Base-by-base conservation (phyloP, 2,797 vertebrate species). In the Clarias pachynema region DNA sequence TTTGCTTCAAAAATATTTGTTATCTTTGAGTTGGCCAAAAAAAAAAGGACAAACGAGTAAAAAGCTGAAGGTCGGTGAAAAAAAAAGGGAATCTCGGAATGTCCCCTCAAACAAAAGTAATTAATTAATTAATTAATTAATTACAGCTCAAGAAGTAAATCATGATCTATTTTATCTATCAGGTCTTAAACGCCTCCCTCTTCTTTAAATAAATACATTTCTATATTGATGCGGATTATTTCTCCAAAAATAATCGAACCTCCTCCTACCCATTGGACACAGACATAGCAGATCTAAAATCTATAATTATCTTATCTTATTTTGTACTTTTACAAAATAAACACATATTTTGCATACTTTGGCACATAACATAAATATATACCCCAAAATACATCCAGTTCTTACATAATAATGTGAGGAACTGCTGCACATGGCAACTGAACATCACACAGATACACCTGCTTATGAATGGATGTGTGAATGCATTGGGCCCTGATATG, bases 251-350 rank as follows among this genome's bases (percentile, higher is more conserved):
- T 44, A 31, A 82, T 69, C 56, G 66, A 87, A 80, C 34, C 59
- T 63, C 40, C 31, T 83, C 68, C 86, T 84, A 70, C 82, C 73
- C 86, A 60, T 77, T 63, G 44, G 75, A 82, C 79, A 62, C 69
- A 68, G 26, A 86, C 66, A 81, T 63, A 87, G 84, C 78, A 83
- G 40, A 85, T 74, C 73, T 80, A 49, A 77, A 84, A 44, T 8
- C 40, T 44, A 8, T 8, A 44, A 44, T 44, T 44, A 44, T 8
- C 7, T 44, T 44, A 44, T 44, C 7, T 44, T 44, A 44, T 44
- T 44, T 44, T 8, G 40, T 44, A 44, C 49, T 1, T 40, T 40
- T 70, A 68, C 16, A 49, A 14, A 14, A 49, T 31, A 40, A 40
- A 40, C 31, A 22, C 31, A 29, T 53, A 44, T 74, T 49, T n/a